Conservation (phyloP, 2,888 invertebrate genomes). For the Harpagoxenus sublaevis region DNA sequence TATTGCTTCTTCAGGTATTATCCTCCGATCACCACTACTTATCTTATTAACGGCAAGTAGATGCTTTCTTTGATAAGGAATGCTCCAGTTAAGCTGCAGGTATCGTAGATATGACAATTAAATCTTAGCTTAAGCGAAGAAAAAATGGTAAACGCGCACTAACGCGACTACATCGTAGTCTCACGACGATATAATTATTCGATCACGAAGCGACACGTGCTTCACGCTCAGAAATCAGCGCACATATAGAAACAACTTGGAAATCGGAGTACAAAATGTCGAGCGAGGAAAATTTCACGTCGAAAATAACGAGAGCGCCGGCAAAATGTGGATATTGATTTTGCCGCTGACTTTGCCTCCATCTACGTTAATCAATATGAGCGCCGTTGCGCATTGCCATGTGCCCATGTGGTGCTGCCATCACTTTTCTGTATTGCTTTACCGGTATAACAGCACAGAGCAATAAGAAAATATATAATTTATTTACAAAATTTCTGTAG, state of each 20-base stretch:
- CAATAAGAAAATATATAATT: not conserved
- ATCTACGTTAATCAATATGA: constrained; percentile 84
- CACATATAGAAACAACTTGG: constrained; percentile 38
- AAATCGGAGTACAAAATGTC: constrained; percentile 26
- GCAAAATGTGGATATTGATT: constrained; percentile 82
- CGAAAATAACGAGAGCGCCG: constrained; percentile 69
- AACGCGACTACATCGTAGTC: constrained; percentile 66
- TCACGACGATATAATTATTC: not conserved
- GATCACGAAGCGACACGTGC: not conserved
- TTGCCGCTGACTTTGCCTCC: constrained; percentile 83
- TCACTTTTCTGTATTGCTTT: constrained; percentile 27
- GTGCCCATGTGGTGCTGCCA: constrained; percentile 78
- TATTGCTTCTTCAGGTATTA: not conserved
- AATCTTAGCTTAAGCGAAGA: constrained; percentile 56
- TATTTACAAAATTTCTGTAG: not conserved
- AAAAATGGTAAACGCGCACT: constrained; percentile 41
- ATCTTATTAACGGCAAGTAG: not conserved
- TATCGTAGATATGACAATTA: constrained; percentile 57
- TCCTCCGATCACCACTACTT: not conserved
- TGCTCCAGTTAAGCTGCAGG: not conserved
- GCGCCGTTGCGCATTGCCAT: constrained; percentile 39
- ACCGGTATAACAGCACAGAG: constrained; percentile 55
- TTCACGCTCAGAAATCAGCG: not conserved
- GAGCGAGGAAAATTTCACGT: constrained; percentile 63
- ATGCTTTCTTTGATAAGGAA: not conserved